phyloP scores from a whole-genome alignment of 1,140 invertebrate genomes.

The Pogonus chalceus region DNA sequence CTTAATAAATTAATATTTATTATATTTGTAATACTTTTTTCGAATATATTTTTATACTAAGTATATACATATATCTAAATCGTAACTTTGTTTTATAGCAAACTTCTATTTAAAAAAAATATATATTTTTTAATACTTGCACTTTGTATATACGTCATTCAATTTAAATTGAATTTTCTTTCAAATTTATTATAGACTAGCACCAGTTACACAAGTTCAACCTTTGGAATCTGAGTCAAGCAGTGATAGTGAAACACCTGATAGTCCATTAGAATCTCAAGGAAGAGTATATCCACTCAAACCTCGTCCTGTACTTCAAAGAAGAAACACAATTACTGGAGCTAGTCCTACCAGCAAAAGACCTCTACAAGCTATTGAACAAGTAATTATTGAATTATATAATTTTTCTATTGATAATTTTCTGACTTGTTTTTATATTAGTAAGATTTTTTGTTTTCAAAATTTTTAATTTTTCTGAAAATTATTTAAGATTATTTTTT shows the following conservation, averaged over 20 bases:
- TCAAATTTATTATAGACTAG: slow-evolving; percentile 22
- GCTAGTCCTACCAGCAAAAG: slow-evolving; percentile 59
- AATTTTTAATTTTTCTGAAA: too few species aligned
- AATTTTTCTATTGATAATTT: too few species aligned
- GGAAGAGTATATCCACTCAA: slow-evolving; percentile 59
- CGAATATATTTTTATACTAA: too few species aligned
- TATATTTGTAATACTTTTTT: too few species aligned
- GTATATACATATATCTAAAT: too few species aligned
- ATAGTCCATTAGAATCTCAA: slow-evolving; percentile 33
- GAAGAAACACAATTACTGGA: slow-evolving; percentile 80
- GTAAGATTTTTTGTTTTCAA: too few species aligned
- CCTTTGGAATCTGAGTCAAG: slow-evolving; percentile 27
- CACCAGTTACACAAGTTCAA: slow-evolving; percentile 20
- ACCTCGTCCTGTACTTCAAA: slow-evolving; percentile 61
- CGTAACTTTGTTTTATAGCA: too few species aligned
- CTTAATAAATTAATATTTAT: too few species aligned
- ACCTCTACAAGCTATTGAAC: slow-evolving; percentile 54
- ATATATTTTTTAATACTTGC: too few species aligned
- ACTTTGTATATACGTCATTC: neutral
- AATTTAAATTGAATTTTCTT: slow-evolving; percentile 6
- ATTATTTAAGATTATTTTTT: too few species aligned
- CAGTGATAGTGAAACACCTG: slow-evolving; percentile 30
- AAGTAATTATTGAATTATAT: slow-evolving; percentile 38
- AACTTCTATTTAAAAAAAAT: too few species aligned
- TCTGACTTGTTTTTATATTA: too few species aligned